Base-by-base conservation (phyloP, 2,888 invertebrate genomes). In the Sycophila texana region DNA sequence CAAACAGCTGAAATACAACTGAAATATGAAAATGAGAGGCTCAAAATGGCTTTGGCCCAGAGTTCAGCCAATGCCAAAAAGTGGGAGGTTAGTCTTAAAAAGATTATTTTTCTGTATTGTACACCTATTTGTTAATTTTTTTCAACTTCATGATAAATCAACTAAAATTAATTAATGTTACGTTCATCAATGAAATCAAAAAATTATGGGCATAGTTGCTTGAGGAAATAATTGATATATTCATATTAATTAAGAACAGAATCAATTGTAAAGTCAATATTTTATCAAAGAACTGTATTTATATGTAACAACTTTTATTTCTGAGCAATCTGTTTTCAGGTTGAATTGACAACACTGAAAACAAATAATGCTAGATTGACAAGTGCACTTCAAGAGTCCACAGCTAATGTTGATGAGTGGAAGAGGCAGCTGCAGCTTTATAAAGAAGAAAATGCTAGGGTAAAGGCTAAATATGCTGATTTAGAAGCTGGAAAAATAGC, bases 11-110 rank as follows among this genome's bases (percentile, higher is more conserved):
- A 97, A 88, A 96, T 96, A 89, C 98, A 98, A 91, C 93, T 99
- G 82, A 97, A 98, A 89, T 98, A 98, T 91, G 99, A 99, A 92
- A 99, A 99, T 90, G 99, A 99, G 90, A 93, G 98, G 84, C 94
- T 99, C 85, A 98, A 99, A 92, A 93, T 98, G 83, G 99, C 99
- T 22, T 92, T 99, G 83, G 97, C 97, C 74, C 98, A 99, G 91
- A 99, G 99, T 91, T 99, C 98, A 68, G 97, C 98, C 58, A 99
- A 99, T 92, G 98, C 98, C 13, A 99, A 98, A 92, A 98, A 99
- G 91, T 99, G 99, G 99, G 99, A 99, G 92, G 90, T 89, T 82
- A 51, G 84, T 80, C 18, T 7, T 66, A 22, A 57, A 51, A 72
- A 66, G 7, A 30, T 49, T 47, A n/a, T n/a, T 66, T 10, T 39